phyloP scores from a whole-genome alignment of 2,797 vertebrate genomes.

The Caiman crocodilus region DNA sequence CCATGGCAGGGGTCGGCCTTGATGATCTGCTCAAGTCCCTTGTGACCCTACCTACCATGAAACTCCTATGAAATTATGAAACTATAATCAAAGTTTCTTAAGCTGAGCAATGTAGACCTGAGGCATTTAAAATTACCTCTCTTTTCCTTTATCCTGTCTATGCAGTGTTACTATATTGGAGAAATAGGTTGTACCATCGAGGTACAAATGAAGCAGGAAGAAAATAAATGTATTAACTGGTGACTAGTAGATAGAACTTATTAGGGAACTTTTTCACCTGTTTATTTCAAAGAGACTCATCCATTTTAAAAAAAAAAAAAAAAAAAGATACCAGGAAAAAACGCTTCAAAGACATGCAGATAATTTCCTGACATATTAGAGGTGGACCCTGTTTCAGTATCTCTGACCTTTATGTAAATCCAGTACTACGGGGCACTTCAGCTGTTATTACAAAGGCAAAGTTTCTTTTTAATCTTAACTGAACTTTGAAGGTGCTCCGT shows the following conservation, averaged over 20 bases:
- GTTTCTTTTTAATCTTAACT: slow-evolving; percentile 16
- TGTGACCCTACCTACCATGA: too few species aligned
- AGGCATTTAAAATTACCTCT: background rate
- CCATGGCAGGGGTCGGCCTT: too few species aligned
- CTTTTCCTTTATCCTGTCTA: background rate
- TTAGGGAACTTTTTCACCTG: background rate
- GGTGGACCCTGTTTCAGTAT: background rate
- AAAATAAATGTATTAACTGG: background rate
- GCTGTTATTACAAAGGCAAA: background rate
- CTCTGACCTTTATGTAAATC: background rate
- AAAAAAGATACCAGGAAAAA: background rate
- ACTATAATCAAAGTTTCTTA: background rate
- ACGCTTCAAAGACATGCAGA: background rate
- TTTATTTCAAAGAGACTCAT: background rate
- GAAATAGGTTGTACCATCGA: background rate
- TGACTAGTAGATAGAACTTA: background rate
- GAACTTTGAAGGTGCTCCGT: background rate
- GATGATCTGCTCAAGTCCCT: too few species aligned
- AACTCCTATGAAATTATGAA: too few species aligned
- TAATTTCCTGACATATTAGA: background rate
- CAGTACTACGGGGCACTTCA: background rate
- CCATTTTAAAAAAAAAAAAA: background rate
- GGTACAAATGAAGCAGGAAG: background rate
- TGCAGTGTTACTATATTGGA: background rate
- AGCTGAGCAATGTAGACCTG: background rate